Evolutionary conservation across 2,113 vertebrate genomes (phyloP).

Genomic region (Macquaria australasica): DNA sequence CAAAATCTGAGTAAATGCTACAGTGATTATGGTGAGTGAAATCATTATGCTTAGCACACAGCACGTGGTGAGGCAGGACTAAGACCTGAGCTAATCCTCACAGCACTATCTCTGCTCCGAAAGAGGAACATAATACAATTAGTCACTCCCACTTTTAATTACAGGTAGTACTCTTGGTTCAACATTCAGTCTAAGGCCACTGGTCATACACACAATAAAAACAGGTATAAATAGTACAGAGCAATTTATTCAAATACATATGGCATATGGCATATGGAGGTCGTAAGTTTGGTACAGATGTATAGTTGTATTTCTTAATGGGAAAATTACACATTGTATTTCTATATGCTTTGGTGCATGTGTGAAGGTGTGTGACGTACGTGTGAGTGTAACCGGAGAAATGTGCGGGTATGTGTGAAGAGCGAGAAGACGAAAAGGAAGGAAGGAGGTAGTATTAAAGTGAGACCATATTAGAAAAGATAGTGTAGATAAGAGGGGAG

Average conservation of each 20-base stretch:
- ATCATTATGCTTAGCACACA: slow-evolving; percentile 55
- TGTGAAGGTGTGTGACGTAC: neutral
- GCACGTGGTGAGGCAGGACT: slow-evolving; percentile 62
- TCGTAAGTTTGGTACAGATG: no score
- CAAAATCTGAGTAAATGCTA: slow-evolving; percentile 53
- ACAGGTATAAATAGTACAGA: neutral
- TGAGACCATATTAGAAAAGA: no score
- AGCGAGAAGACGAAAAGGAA: neutral
- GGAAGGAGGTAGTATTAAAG: no score
- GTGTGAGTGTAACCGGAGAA: neutral
- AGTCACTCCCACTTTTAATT: slow-evolving; percentile 40
- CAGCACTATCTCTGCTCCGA: slow-evolving; percentile 30
- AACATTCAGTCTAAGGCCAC: neutral
- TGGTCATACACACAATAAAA: neutral
- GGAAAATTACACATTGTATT: no score
- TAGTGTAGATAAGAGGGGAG: no score
- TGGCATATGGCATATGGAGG: no score
- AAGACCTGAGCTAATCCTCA: slow-evolving; percentile 65
- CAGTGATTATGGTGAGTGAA: slow-evolving; percentile 56
- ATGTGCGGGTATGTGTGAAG: neutral
- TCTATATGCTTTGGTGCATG: no score
- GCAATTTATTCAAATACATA: neutral
- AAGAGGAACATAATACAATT: slow-evolving; percentile 25
- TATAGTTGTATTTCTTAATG: no score
- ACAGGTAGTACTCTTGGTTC: slow-evolving; percentile 19